These are phyloP conservation scores for Phoxinus dragarum DNA, from an alignment of 2,797 vertebrate species.

Conservation along the genomic window DNA sequence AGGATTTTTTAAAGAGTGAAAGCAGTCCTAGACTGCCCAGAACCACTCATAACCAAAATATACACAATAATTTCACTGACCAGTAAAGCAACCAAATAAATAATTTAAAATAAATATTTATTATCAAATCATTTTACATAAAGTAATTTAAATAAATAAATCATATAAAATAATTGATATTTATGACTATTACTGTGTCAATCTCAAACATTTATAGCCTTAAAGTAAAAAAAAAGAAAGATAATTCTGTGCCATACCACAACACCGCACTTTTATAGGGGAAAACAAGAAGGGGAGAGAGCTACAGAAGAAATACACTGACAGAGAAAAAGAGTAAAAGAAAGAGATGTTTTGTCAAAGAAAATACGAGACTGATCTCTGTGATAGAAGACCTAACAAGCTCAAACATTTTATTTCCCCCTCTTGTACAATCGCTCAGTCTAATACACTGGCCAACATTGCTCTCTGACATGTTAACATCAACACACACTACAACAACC, in stretches of 20 bases:
- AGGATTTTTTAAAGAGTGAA: not conserved
- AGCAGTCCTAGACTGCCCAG: not conserved
- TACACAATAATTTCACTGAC: not conserved
- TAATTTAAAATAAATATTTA: not conserved
- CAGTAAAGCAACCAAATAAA: not conserved
- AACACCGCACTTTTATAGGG: not conserved
- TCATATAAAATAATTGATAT: not conserved
- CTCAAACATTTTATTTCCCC: slow-evolving; percentile 19
- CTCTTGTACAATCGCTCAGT: slow-evolving; percentile 60
- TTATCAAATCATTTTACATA: not conserved
- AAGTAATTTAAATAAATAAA: not conserved
- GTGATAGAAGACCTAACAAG: slow-evolving; percentile 28
- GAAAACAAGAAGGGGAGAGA: not conserved
- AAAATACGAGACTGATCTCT: slow-evolving; percentile 13
- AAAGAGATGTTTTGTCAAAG: not conserved
- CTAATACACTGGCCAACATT: slow-evolving; percentile 68
- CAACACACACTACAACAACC: slow-evolving; percentile 69
- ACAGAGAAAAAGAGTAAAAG: not conserved
- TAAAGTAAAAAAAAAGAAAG: slow-evolving; percentile 7
- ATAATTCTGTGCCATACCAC: not conserved
- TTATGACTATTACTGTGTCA: not conserved
- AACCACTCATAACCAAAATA: not conserved
- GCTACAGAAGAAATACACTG: not conserved
- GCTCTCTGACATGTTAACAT: slow-evolving; percentile 55
- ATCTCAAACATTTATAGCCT: slow-evolving; percentile 34